phyloP scores from a whole-genome alignment of 2,888 invertebrate genomes.

The Nephrotoma guestfalica region DNA sequence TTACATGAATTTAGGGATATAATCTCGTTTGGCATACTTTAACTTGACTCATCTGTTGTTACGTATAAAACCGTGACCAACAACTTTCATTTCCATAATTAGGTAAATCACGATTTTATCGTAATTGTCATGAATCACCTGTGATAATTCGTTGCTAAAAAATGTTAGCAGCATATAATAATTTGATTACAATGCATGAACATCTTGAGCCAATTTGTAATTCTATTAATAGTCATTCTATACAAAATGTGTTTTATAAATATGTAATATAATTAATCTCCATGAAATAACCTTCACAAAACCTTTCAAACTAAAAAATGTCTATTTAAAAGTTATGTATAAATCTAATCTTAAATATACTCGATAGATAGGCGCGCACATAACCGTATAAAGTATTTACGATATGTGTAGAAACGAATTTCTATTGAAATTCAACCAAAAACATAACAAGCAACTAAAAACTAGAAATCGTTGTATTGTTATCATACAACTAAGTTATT shows the following conservation, averaged over 20 bases:
- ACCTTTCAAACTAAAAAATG: neutral
- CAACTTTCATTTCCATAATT: too few relatives aligned
- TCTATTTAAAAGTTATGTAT: neutral
- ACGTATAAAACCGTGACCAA: too few relatives aligned
- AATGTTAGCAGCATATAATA: too few relatives aligned
- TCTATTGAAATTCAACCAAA: neutral
- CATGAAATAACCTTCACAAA: neutral
- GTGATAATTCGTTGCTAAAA: too few relatives aligned
- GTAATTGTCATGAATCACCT: too few relatives aligned
- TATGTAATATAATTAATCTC: neutral
- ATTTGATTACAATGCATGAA: too few relatives aligned
- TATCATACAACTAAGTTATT: neutral
- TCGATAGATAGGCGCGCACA: neutral
- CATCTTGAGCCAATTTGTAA: too few relatives aligned
- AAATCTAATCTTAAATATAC: neutral
- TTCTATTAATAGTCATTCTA: neutral
- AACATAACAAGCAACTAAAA: neutral
- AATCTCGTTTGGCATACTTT: too few relatives aligned
- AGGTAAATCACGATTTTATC: too few relatives aligned
- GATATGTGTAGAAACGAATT: neutral
- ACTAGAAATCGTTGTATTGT: neutral
- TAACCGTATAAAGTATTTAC: neutral
- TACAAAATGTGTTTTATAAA: neutral
- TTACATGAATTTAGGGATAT: too few relatives aligned
- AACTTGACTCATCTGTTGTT: too few relatives aligned